Evolutionary conservation across 2,113 vertebrate species (phyloP).

Genomic region (Nycticorax nycticorax): DNA sequence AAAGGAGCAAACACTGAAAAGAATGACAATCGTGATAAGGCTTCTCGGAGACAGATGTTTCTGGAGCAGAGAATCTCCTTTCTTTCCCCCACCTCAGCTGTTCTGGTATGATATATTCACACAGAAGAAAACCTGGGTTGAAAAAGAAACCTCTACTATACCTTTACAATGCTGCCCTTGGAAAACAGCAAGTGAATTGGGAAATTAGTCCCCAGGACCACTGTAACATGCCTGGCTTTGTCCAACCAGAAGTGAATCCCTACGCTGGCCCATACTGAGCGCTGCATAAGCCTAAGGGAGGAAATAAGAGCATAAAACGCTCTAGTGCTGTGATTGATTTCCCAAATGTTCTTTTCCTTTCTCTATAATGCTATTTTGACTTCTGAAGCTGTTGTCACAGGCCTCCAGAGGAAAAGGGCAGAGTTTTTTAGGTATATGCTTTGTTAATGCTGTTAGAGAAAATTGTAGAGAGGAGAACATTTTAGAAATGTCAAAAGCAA

Average conservation of each 20-base stretch:
- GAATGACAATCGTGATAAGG: not conserved
- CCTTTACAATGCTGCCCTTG: not conserved
- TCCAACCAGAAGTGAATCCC: fast-evolving
- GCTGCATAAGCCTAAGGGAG: not conserved
- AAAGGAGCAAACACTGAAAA: not conserved
- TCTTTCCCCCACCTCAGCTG: not conserved
- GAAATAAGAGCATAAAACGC: not conserved
- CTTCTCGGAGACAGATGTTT: not conserved
- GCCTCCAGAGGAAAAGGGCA: not conserved
- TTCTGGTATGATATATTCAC: not conserved
- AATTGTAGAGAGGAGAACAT: not conserved
- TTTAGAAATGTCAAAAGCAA: not conserved
- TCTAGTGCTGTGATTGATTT: not conserved
- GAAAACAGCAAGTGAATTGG: not conserved
- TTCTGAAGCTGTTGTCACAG: not conserved
- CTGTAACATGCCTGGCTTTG: fast-evolving
- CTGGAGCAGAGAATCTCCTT: fast-evolving
- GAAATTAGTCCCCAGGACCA: too few species aligned
- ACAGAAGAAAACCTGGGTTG: not conserved
- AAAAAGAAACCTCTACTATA: not conserved
- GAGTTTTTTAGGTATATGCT: not conserved
- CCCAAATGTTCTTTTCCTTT: not conserved
- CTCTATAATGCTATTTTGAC: not conserved
- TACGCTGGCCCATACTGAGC: too few species aligned
- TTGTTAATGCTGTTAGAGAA: not conserved